A percentile compares a stretch with the other conserved stretches of the same genome.
phyloP scores from a whole-genome alignment of 2,888 invertebrate species.

The Tachina fera region DNA sequence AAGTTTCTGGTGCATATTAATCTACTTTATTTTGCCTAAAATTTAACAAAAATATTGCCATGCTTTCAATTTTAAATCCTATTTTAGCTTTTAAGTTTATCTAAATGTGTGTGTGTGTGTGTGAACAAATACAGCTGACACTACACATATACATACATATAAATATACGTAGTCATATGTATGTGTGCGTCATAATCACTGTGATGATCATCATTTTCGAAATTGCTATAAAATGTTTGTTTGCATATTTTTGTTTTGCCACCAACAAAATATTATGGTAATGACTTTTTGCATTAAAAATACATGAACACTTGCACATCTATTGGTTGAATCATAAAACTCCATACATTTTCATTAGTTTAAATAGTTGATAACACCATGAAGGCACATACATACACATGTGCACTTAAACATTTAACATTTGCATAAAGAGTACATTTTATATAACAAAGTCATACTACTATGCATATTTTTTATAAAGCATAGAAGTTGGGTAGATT shows the following conservation, averaged over 20 bases:
- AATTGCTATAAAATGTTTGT: background rate
- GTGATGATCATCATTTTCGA: background rate
- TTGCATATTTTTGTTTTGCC: background rate
- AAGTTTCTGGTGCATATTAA: too few relatives aligned
- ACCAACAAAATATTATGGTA: slow-evolving; percentile 53
- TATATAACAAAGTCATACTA: slow-evolving; percentile 20
- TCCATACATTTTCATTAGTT: slow-evolving; percentile 55
- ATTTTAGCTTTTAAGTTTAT: background rate
- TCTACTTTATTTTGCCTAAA: too few relatives aligned
- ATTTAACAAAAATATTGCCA: too few relatives aligned
- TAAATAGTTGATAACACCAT: slow-evolving; percentile 51
- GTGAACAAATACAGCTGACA: too few relatives aligned
- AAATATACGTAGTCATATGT: background rate
- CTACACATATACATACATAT: background rate
- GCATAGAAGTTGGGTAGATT: slow-evolving; percentile 1
- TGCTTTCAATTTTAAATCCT: background rate
- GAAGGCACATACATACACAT: background rate
- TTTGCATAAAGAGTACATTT: slow-evolving; percentile 57
- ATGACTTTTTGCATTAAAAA: slow-evolving; percentile 59
- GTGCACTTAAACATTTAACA: slow-evolving; percentile 22
- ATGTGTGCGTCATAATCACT: background rate
- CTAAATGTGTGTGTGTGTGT: background rate
- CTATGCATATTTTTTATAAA: slow-evolving; percentile 15
- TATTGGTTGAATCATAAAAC: slow-evolving; percentile 26
- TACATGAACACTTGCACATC: slow-evolving; percentile 37